Percentiles rank a stretch among this genome's conserved stretches.
Evolutionary conservation across 2,888 invertebrate genomes (phyloP).

Genomic region (Homarus gammarus): DNA sequence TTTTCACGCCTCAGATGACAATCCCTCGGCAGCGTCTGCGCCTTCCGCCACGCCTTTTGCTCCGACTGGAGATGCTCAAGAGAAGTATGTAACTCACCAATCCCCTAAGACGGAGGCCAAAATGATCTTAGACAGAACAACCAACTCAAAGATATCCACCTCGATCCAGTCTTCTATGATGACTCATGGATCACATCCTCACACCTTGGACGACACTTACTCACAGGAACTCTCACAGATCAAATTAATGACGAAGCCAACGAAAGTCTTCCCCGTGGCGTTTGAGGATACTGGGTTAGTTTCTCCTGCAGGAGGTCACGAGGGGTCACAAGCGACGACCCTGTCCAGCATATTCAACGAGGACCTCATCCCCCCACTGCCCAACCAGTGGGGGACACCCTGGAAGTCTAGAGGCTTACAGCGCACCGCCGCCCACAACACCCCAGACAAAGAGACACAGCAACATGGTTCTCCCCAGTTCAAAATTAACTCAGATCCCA

Average conservation of each 20-base stretch:
- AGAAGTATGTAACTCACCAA: no score
- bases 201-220: not conserved
- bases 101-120: no score
- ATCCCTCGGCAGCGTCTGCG: no score
- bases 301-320: not conserved
- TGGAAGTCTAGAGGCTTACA: not conserved
- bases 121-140: no score
- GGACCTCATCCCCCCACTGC: constrained; percentile 53
- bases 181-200: not conserved
- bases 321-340: not conserved
- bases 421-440: not conserved
- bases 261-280: not conserved
- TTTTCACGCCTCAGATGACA: no score
- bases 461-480: not conserved
- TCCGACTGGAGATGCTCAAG: no score
- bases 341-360: constrained; percentile 39
- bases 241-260: not conserved
- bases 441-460: not conserved
- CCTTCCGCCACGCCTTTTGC: no score
- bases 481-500: not conserved
- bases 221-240: constrained; percentile 16
- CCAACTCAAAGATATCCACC: no score
- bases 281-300: not conserved
- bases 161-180: no score
- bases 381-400: constrained; percentile 30